Evolutionary conservation across 2,888 invertebrate genomes (phyloP), one percentile per base, ranked within the genome.

Genomic region (Tiliacea aurago): DNA sequence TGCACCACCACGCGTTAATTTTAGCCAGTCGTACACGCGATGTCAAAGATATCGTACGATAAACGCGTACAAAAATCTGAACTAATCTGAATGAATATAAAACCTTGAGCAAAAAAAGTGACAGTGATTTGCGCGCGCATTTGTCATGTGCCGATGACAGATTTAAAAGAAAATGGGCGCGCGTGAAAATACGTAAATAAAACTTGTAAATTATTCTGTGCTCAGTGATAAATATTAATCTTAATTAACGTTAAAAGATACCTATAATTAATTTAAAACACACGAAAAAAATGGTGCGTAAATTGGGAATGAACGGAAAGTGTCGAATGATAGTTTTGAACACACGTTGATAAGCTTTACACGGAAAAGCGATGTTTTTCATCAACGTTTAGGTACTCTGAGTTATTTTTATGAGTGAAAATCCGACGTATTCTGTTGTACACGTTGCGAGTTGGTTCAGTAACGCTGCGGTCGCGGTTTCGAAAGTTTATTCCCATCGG

Each of bases 1-100:
- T 90, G 90, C 94, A 92, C 91, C 91, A 88, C 88, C 87, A 90
- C 86, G 79, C 83, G 89, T 93, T 95, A 95, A 94, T 90, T 93
- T 94, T 95, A 95, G 95, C 94, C 95, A 96, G 96, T 96, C 89
- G 90, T 92, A 93, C 93, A 91, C 94, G 92, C 93, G 95, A 92
- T 93, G 94, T 93, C 94, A 91, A 89, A 91, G 91, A 90, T 89
- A 89, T 82, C 90, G 93, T 92, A 93, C 93, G 89, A 89, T 88
- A 84, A 84, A 82, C 87, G 84, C 86, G 89, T 84, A 74, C 70
- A 76, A 81, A 78, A 83, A 76, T 67, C 65, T 66, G 49, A 61
- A 73, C 61, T 73, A 79, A 75, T 64, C 76, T 70, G 80, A 84
- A 86, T 70, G 71, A 76, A 78, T 80, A 73, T 71, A 63, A 61